These are phyloP conservation scores for Cephalopholis sonnerati DNA, from an alignment of 2,113 vertebrate genomes.

Conservation along the genomic window DNA sequence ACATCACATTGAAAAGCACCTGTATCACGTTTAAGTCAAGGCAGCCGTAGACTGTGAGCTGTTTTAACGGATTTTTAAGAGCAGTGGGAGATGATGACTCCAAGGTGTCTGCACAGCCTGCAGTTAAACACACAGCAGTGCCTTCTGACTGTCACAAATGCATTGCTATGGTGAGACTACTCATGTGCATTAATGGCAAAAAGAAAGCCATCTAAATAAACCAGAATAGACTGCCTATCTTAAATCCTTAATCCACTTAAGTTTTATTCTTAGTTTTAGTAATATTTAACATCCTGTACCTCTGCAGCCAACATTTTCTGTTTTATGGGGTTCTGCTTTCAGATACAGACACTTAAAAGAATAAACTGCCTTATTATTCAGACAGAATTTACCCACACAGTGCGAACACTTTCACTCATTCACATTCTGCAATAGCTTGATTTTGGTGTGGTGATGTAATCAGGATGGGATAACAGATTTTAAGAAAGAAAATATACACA, in stretches of 20 bases:
- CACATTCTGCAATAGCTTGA: not conserved
- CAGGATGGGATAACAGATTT: not conserved
- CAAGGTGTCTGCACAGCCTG: conserved; percentile 24
- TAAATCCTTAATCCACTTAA: not conserved
- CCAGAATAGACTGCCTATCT: not conserved
- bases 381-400: not conserved
- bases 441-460: not conserved
- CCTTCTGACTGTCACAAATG: conserved; percentile 6
- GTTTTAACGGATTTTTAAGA: conserved; percentile 44
- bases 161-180: not conserved
- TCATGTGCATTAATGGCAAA: not conserved
- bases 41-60: conserved; percentile 35
- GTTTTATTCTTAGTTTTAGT: not conserved
- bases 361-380: not conserved
- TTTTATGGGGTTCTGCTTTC: not conserved
- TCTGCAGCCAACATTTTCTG: not conserved
- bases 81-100: conserved; percentile 11
- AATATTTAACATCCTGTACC: not conserved
- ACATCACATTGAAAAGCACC: conserved; percentile 23
- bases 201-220: not conserved
- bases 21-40: conserved; percentile 30
- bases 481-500: not conserved
- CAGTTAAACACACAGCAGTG: conserved; percentile 2
- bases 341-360: conserved; percentile 14
- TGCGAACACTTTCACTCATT: not conserved